These are phyloP conservation scores for Sphaerophoria taeniata DNA, from an alignment of 2,888 invertebrate genomes.

Conservation along the genomic window DNA sequence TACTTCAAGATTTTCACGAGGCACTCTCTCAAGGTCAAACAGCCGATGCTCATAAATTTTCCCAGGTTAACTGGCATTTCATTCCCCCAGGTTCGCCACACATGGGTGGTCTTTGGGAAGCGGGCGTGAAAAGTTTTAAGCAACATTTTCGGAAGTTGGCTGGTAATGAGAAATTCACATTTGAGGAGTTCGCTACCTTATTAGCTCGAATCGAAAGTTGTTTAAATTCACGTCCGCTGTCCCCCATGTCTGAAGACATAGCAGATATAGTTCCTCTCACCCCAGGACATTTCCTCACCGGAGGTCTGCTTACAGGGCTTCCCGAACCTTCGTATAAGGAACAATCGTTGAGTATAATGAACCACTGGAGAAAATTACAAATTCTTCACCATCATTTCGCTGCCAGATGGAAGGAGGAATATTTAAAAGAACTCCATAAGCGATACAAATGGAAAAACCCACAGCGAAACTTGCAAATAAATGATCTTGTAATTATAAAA, in stretches of 20 bases:
- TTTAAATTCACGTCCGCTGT: background rate
- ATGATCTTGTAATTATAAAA: too few species aligned
- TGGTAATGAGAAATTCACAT: background rate
- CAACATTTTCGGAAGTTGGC: background rate
- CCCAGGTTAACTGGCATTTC: background rate
- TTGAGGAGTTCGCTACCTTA: background rate
- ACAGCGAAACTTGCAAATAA: too few species aligned
- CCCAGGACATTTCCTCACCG: background rate
- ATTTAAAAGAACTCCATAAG: too few species aligned
- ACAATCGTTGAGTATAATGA: background rate
- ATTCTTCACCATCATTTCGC: background rate
- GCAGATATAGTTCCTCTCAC: background rate
- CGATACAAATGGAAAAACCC: too few species aligned
- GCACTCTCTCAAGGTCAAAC: too few species aligned
- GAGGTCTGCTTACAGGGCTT: background rate
- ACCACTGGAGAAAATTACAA: slow-evolving; percentile 5
- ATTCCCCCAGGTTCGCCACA: too few species aligned
- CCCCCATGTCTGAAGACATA: background rate
- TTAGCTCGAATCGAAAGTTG: background rate
- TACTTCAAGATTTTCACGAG: background rate
- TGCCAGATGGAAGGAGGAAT: background rate
- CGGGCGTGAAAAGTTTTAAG: background rate
- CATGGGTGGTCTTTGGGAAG: too few species aligned
- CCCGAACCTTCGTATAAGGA: background rate
- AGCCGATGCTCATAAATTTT: too few species aligned